Base-by-base conservation (phyloP, 2,888 invertebrate species). In the Arctia plantaginis region DNA sequence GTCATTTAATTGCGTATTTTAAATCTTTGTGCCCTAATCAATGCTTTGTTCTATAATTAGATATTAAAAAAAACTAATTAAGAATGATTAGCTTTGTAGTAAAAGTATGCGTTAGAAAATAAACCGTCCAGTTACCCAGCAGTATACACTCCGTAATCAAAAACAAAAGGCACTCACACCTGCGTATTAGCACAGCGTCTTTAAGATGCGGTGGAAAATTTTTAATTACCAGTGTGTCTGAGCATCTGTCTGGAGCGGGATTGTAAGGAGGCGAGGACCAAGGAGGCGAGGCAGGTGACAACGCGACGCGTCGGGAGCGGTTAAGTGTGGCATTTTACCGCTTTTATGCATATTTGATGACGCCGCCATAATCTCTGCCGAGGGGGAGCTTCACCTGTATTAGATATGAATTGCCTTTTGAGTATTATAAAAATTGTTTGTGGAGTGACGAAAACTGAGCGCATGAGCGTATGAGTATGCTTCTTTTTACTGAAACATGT, bases 281-380 rank as follows among this genome's bases (percentile, higher is more conserved):
- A 76, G 76, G 73, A 70, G 67, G 69, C 93, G 71, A 74, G 74
- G 81, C 93, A 93, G 93, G 93, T 93, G 94, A 92, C 93, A 92
- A 88, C 91, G 90, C 88, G 87, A 88, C 86, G 86, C 81, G 86
- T 90, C 91, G 92, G 90, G 91, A 90, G 92, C 94, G 93, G 94
- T 96, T 95, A 95, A 95, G 93, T 95, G 94, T 93, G 93, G 92
- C 93, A 95, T 95, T 95, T 95, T 95, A 95, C 94, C 92, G 94
- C 95, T 94, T 95, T 95, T 95, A 95, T 96, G 96, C 96, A 96
- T 96, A 96, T 95, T 96, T 96, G 93, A 96, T 95, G 95, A 93
- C 92, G 87, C 92, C 94, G 91, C 93, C 94, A 95, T 95, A 95
- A 95, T 95, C 95, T 95, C 91, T 93, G 94, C 91, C 91, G 90